Conservation (phyloP, 2,797 vertebrate genomes). For the Arvicola amphibius region DNA sequence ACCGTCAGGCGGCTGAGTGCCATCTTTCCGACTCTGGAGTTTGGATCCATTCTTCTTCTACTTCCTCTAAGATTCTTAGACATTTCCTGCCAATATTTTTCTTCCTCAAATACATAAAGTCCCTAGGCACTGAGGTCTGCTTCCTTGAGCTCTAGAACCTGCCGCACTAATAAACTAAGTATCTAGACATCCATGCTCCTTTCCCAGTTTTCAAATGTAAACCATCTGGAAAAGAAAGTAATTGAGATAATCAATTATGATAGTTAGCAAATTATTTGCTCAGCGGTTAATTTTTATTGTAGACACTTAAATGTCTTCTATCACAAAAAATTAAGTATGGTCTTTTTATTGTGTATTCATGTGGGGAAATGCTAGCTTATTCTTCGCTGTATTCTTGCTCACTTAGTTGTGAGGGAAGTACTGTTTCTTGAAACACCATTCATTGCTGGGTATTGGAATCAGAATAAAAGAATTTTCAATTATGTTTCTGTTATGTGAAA, state of each 20-base stretch:
- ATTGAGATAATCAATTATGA: slow-evolving; percentile 26
- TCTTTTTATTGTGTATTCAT: not conserved
- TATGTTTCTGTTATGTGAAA: not conserved
- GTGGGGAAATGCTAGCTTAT: slow-evolving; percentile 9
- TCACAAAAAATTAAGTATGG: not conserved
- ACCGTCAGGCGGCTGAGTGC: not conserved
- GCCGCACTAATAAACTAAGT: slow-evolving; percentile 12
- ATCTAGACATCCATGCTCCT: not conserved
- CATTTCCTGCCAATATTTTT: not conserved
- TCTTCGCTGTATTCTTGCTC: not conserved
- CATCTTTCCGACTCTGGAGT: not conserved
- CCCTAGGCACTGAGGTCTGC: slow-evolving; percentile 3
- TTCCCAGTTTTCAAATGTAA: slow-evolving; percentile 1
- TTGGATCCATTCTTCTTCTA: slow-evolving; percentile 28
- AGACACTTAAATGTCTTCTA: not conserved
- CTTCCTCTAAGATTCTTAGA: not conserved
- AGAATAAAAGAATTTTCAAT: slow-evolving; percentile 18
- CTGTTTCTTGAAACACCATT: not conserved
- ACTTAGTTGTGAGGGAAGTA: not conserved
- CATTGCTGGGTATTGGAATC: not conserved
- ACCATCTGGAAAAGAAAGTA: slow-evolving; percentile 28
- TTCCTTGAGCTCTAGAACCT: not conserved
- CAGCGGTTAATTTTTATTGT: slow-evolving; percentile 14
- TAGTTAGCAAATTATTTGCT: slow-evolving; percentile 58
- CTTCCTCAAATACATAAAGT: slow-evolving; percentile 2